phyloP scores from a whole-genome alignment of 1,140 invertebrate species.

The Zaprionus lachaisei region DNA sequence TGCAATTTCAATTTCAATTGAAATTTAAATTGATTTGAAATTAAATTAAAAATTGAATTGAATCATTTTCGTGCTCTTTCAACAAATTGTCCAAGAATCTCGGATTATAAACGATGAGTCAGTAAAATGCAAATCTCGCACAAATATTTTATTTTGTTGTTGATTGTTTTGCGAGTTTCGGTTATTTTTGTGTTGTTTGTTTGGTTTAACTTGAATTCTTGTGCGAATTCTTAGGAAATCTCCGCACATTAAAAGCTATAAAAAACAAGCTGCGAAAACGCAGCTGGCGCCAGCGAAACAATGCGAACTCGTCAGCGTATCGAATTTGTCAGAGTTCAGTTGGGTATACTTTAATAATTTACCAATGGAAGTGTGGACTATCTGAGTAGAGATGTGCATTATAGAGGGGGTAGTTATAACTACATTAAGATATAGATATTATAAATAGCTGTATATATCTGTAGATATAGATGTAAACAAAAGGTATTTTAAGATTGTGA shows the following conservation, averaged over 20 bases:
- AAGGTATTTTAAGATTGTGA: too few relatives aligned
- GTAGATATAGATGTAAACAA: fast-evolving
- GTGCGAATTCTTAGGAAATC: conserved; percentile 73
- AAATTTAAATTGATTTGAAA: conserved; percentile 12
- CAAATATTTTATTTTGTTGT: conserved; percentile 28
- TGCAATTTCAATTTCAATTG: conserved; percentile 27
- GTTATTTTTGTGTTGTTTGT: conserved; percentile 35
- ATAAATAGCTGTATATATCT: too few relatives aligned
- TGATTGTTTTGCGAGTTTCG: conserved; percentile 17
- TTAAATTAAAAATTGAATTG: background rate
- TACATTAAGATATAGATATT: too few relatives aligned
- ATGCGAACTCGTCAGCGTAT: conserved; percentile 8
- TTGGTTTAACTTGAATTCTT: conserved; percentile 56
- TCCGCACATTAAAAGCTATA: conserved; percentile 21
- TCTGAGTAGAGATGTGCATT: background rate
- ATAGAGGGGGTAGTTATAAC: too few relatives aligned
- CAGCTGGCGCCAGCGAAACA: conserved; percentile 50
- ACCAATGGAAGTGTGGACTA: background rate
- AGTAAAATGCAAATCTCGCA: conserved; percentile 40
- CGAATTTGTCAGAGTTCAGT: conserved; percentile 19
- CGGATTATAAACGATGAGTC: conserved; percentile 37
- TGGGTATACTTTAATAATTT: background rate
- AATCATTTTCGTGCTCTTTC: background rate
- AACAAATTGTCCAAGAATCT: conserved; percentile 10
- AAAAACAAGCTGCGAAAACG: conserved; percentile 51